A percentile compares a stretch with the other conserved stretches of the same genome.
These are phyloP conservation scores for Neodiprion pinetum DNA, from an alignment of 1,140 invertebrate species.

Conservation along the genomic window DNA sequence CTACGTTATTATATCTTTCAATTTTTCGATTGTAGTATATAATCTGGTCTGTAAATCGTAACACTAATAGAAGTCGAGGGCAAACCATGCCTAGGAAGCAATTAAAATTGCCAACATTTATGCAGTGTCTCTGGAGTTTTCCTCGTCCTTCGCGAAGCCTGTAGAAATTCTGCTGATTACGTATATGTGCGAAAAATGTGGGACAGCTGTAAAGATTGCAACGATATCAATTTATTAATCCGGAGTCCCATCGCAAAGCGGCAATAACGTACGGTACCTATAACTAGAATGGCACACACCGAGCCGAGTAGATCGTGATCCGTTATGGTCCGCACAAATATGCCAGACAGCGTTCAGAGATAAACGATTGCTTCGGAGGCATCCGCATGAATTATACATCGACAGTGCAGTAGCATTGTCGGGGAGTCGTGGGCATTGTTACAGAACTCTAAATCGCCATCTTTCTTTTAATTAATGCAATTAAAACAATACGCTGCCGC, in stretches of 20 bases:
- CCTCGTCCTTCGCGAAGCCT: too few species aligned
- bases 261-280: background rate
- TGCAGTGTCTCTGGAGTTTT: too few species aligned
- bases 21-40: too few species aligned
- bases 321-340: conserved; percentile 32
- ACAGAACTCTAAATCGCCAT: background rate
- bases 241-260: background rate
- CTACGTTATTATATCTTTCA: too few species aligned
- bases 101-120: too few species aligned
- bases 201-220: background rate
- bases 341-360: background rate
- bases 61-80: too few species aligned
- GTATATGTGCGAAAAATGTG: background rate
- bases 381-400: conserved; percentile 30
- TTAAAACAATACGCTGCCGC: conserved; percentile 13
- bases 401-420: conserved; percentile 12
- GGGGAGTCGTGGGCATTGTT: conserved; percentile 4
- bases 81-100: too few species aligned
- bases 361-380: background rate
- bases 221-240: background rate
- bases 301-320: conserved; percentile 26
- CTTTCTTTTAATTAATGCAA: conserved; percentile 26
- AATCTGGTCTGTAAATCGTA: too few species aligned
- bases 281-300: background rate
- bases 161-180: too few species aligned